These are phyloP conservation scores for Hydrolagus colliei DNA, from an alignment of 2,797 vertebrate species.

Conservation along the genomic window DNA sequence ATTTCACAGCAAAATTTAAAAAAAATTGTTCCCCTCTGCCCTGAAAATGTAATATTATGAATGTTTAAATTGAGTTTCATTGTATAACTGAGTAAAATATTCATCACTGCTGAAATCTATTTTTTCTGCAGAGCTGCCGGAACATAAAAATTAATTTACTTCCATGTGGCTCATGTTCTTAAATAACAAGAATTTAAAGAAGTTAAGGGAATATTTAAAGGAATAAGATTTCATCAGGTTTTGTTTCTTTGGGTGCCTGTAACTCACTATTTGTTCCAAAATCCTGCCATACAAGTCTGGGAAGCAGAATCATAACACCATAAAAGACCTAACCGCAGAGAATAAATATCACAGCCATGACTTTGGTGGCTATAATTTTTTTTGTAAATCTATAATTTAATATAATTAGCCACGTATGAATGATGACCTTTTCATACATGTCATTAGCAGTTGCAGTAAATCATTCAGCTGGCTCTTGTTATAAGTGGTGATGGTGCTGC, in stretches of 20 bases:
- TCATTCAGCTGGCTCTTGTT: conserved; percentile 42
- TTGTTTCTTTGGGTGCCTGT: not conserved
- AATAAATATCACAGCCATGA: conserved; percentile 43
- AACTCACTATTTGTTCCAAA: not conserved
- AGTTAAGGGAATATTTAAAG: not conserved
- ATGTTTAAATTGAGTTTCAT: conserved; percentile 3
- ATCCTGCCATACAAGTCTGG: not conserved
- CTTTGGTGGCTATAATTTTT: conserved; percentile 32
- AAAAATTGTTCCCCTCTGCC: not conserved
- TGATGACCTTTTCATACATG: conserved; percentile 48
- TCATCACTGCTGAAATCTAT: not conserved
- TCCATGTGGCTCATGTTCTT: not conserved
- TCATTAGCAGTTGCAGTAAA: conserved; percentile 41
- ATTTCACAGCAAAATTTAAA: conserved; percentile 25
- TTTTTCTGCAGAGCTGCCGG: not conserved
- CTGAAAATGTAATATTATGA: conserved; percentile 8
- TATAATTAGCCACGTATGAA: conserved; percentile 53
- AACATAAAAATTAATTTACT: not conserved
- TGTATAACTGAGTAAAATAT: not conserved
- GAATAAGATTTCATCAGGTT: not conserved
- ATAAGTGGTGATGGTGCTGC: conserved; percentile 35
- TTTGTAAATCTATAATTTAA: conserved; percentile 40
- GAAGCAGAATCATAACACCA: conserved; percentile 32
- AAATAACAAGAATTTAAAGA: not conserved
- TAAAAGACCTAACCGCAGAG: conserved; percentile 35